Percentiles rank a stretch among this genome's conserved stretches.
phyloP scores from a whole-genome alignment of 2,888 invertebrate species.

The Lasioglossum zephyrum region DNA sequence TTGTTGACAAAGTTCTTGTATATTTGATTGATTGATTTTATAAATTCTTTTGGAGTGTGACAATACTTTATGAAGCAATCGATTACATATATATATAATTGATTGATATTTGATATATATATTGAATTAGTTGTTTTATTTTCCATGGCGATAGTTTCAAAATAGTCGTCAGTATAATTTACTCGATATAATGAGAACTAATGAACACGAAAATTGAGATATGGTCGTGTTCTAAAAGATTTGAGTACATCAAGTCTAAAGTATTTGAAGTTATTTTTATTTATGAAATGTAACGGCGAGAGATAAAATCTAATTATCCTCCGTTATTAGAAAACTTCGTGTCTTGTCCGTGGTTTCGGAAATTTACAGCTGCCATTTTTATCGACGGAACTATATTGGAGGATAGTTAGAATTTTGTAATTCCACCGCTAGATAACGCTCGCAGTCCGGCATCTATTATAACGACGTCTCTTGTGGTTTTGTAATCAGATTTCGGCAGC shows the following conservation, averaged over 20 bases:
- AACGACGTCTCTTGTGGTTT: slow-evolving; percentile 15
- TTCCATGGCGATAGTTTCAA: not conserved
- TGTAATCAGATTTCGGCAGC: not conserved
- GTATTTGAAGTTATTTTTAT: not conserved
- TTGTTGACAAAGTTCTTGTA: not conserved
- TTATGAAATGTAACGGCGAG: not conserved
- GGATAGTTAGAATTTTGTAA: not conserved
- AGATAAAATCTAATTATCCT: not conserved
- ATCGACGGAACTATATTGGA: slow-evolving; percentile 14
- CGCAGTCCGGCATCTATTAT: not conserved
- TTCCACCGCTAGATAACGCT: slow-evolving; percentile 40
- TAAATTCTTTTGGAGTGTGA: not conserved
- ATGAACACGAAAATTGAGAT: slow-evolving; percentile 69
- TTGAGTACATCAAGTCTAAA: not conserved
- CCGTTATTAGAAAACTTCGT: not conserved
- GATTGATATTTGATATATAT: not conserved
- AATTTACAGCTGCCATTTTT: slow-evolving; percentile 19
- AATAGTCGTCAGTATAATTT: not conserved
- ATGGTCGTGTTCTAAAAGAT: slow-evolving; percentile 69
- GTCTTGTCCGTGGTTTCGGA: not conserved
- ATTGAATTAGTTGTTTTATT: not conserved
- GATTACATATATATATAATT: not conserved
- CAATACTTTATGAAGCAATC: not conserved
- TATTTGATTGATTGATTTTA: not conserved
- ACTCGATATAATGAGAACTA: not conserved